Percentiles rank a stretch among this genome's conserved stretches.
Evolutionary conservation across 2,113 vertebrate genomes (phyloP).

Genomic region (Cebidichthys violaceus): DNA sequence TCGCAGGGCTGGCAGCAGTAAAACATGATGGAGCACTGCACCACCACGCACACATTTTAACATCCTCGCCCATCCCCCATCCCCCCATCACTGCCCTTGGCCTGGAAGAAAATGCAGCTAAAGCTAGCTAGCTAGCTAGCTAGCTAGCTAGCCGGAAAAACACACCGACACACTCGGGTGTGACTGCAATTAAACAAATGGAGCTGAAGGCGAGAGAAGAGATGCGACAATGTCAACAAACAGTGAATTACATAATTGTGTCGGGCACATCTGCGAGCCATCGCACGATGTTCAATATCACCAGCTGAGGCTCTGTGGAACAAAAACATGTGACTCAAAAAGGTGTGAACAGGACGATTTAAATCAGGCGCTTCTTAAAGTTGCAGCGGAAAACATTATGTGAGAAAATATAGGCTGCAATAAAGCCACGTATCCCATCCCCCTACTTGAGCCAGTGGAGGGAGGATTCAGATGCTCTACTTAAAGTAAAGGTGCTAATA

Average conservation of each 20-base stretch:
- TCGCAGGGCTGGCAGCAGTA: constrained; percentile 20
- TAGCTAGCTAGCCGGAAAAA: too few relatives aligned
- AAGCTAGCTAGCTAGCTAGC: too few relatives aligned
- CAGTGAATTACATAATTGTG: constrained; percentile 14
- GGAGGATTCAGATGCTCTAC: not conserved
- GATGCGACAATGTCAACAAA: not conserved
- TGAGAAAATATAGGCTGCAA: not conserved
- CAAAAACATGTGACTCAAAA: constrained; percentile 21
- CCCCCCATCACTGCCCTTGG: not conserved
- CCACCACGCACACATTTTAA: constrained; percentile 12
- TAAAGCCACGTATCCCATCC: not conserved
- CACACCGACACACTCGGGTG: not conserved
- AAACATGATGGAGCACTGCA: constrained; percentile 65
- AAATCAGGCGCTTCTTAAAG: not conserved
- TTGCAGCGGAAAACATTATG: not conserved
- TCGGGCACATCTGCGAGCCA: constrained; percentile 15
- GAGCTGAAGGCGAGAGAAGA: not conserved
- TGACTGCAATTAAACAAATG: constrained; percentile 15
- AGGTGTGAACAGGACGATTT: constrained; percentile 21
- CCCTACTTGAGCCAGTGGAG: not conserved
- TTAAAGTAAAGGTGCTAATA: not conserved
- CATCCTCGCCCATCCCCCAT: not conserved
- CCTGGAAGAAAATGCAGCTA: constrained; percentile 7
- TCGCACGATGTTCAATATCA: constrained; percentile 1
- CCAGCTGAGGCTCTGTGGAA: constrained; percentile 37